Evolutionary conservation across 2,888 invertebrate species (phyloP).

Genomic region (Epistrophella euchroma): DNA sequence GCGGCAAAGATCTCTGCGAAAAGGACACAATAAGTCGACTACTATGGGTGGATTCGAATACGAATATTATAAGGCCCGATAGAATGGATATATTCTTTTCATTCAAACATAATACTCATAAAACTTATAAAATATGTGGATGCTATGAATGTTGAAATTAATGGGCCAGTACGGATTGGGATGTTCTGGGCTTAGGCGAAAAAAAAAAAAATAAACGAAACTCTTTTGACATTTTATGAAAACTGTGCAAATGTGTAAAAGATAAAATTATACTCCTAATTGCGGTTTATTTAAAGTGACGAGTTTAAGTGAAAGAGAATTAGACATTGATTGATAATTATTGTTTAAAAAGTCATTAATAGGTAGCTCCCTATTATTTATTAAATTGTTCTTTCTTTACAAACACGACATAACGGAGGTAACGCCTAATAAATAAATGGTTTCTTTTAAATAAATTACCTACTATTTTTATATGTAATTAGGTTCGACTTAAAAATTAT

Average conservation of each 20-base stretch:
- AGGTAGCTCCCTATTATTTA: background rate
- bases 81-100: constrained; percentile 38
- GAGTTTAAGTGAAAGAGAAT: constrained; percentile 4
- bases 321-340: constrained; percentile 33
- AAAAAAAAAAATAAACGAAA: constrained; percentile 6
- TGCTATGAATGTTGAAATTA: constrained; percentile 69
- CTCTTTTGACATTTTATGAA: constrained; percentile 16
- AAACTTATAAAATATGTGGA: constrained; percentile 70
- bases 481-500: no score
- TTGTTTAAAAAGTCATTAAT: background rate
- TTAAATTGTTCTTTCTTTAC: background rate
- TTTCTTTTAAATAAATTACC: no score
- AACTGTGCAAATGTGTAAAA: constrained; percentile 13
- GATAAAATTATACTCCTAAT: constrained; percentile 12
- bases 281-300: constrained; percentile 27
- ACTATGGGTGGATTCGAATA: background rate
- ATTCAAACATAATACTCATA: constrained; percentile 44
- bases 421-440: no score
- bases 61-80: background rate
- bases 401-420: no score
- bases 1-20: constrained; percentile 42
- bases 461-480: no score
- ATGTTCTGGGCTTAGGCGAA: constrained; percentile 33
- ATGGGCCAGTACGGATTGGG: constrained; percentile 70
- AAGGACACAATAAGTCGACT: constrained; percentile 34